Conservation (phyloP, 2,113 vertebrate species). For the Ornithorhynchus anatinus region DNA sequence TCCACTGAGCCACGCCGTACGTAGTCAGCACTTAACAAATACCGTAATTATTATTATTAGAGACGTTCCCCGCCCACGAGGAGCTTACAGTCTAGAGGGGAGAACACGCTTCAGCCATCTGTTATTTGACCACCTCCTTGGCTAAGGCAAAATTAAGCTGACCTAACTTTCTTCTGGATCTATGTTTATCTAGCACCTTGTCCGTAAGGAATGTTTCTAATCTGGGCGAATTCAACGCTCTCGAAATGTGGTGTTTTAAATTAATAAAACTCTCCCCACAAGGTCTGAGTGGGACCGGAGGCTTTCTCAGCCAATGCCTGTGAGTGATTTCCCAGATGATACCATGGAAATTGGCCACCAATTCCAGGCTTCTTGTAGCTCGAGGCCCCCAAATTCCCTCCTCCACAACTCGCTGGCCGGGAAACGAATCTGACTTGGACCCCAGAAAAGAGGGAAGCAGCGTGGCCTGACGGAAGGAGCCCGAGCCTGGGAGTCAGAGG, state of each 20-base stretch:
- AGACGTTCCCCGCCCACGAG: no score
- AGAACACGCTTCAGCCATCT: constrained; percentile 19
- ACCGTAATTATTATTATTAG: no score
- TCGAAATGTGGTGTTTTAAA: constrained; percentile 57
- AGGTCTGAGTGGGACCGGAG: constrained; percentile 24
- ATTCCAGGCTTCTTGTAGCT: no score
- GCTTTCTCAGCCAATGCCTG: constrained; percentile 56
- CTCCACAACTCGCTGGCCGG: neutral
- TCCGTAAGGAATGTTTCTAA: constrained; percentile 54
- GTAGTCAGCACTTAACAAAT: no score
- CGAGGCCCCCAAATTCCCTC: neutral
- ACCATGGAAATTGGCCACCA: constrained; percentile 20
- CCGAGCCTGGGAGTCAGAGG: no score
- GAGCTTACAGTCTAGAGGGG: no score
- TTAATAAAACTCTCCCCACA: constrained; percentile 47
- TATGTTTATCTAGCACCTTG: constrained; percentile 46
- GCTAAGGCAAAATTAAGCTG: constrained; percentile 46
- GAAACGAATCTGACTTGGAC: constrained; percentile 28
- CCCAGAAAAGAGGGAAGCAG: neutral
- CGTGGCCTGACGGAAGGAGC: no score
- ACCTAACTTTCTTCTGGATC: constrained; percentile 26
- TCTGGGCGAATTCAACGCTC: constrained; percentile 58
- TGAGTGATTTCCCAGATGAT: constrained; percentile 63
- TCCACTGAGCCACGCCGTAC: no score
- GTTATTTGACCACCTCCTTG: constrained; percentile 42